A percentile compares a stretch with the other conserved stretches of the same genome.
Conservation (phyloP, 2,888 invertebrate genomes). For the Drosophila meridionalis region DNA sequence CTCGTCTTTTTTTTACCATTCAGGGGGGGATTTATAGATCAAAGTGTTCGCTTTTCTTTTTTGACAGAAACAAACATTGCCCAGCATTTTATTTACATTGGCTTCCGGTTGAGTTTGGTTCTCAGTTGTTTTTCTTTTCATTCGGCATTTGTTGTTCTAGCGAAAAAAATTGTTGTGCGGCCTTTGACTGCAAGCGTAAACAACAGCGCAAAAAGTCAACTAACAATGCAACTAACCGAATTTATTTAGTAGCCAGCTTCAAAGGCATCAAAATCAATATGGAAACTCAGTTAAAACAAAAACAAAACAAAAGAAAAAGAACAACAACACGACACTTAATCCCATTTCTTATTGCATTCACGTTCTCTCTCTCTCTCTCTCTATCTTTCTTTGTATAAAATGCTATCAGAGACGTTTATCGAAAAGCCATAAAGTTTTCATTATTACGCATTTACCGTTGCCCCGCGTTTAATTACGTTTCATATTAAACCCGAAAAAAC, state of each 20-base stretch:
- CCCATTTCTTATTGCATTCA: constrained; percentile 40
- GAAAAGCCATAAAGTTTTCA: constrained; percentile 79
- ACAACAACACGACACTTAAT: constrained; percentile 34
- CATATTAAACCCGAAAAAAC: constrained; percentile 61
- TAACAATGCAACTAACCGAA: constrained; percentile 44
- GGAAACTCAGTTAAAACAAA: constrained; percentile 13
- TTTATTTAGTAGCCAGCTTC: constrained; percentile 35
- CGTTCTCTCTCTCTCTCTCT: constrained; percentile 38
- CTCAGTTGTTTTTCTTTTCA: constrained; percentile 13
- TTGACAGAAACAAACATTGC: constrained; percentile 79
- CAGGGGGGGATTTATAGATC: constrained; percentile 56
- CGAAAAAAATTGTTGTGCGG: constrained; percentile 62
- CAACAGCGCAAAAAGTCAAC: constrained; percentile 57
- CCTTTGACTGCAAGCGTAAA: constrained; percentile 58
- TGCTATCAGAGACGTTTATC: constrained; percentile 71
- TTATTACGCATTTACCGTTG: constrained; percentile 79
- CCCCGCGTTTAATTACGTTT: constrained; percentile 71
- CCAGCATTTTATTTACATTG: constrained; percentile 78
- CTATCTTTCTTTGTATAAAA: constrained; percentile 20
- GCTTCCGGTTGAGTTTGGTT: constrained; percentile 78
- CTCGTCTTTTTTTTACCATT: background rate
- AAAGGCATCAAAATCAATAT: constrained; percentile 41
- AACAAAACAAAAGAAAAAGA: background rate
- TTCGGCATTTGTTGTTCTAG: constrained; percentile 63
- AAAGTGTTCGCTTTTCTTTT: constrained; percentile 65